These are phyloP conservation scores for Climacteris rufus DNA, from an alignment of 2,113 vertebrate genomes.

Conservation along the genomic window DNA sequence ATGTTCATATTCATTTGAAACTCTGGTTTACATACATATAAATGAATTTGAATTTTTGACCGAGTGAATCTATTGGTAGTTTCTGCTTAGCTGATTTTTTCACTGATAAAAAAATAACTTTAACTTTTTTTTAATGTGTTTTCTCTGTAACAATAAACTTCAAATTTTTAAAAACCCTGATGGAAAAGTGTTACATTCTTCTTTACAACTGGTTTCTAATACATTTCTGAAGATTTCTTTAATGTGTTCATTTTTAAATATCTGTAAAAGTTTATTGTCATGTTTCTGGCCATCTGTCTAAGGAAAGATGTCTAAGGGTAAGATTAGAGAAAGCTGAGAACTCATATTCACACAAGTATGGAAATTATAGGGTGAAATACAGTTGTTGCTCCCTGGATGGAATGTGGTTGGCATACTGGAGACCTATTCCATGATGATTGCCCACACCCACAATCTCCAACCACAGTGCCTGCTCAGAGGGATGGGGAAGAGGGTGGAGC, in stretches of 20 bases:
- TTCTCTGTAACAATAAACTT: not conserved
- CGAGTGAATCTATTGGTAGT: not conserved
- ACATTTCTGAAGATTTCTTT: not conserved
- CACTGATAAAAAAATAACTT: not conserved
- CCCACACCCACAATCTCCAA: not conserved
- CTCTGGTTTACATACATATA: not conserved
- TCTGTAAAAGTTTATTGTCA: not conserved
- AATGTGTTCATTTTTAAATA: not conserved
- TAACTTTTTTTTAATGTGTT: not conserved
- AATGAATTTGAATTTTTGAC: not conserved
- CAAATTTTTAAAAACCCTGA: not conserved
- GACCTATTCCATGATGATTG: not conserved
- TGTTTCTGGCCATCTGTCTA: not conserved
- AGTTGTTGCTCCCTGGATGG: not conserved
- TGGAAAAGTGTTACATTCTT: not conserved
- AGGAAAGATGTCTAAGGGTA: not conserved
- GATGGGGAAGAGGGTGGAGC: too few species aligned
- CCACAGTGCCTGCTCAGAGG: too few species aligned
- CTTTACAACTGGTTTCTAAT: not conserved
- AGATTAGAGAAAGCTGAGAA: not conserved
- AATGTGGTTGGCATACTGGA: accelerated
- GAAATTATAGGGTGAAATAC: not conserved
- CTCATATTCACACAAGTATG: not conserved
- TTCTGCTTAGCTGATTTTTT: not conserved
- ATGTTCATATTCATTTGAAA: not conserved